These are phyloP conservation scores for Caenorhabditis macrosperma DNA, from an alignment of 2,888 invertebrate genomes.

Conservation along the genomic window DNA sequence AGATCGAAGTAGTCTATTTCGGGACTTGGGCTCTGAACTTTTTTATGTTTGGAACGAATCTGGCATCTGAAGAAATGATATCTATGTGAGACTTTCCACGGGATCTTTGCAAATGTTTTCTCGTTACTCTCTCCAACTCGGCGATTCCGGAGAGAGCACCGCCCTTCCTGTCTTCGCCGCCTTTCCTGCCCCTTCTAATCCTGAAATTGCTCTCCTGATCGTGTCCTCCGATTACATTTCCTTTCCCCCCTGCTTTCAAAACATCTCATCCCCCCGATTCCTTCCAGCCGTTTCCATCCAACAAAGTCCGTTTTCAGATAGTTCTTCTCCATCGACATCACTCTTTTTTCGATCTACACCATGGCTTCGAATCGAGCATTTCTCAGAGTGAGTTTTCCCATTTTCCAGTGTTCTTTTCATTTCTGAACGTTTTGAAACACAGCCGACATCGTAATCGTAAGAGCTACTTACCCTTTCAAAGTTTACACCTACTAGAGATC, in stretches of 20 bases:
- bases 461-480: no score
- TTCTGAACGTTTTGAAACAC: neutral
- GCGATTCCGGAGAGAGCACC: slow-evolving; percentile 3
- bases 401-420: neutral
- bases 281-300: neutral
- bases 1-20: neutral
- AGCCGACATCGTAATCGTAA: neutral
- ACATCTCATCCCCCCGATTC: slow-evolving; percentile 4
- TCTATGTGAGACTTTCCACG: no score
- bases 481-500: no score
- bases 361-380: slow-evolving; percentile 37
- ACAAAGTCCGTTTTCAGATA: neutral
- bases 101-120: no score
- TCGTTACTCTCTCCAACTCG: slow-evolving; percentile 8
- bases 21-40: neutral
- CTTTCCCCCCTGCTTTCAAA: neutral
- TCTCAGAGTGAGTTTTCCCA: slow-evolving; percentile 21
- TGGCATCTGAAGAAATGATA: no score
- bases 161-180: neutral
- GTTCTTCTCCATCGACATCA: neutral
- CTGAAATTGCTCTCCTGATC: slow-evolving; percentile 30
- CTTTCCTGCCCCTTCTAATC: slow-evolving; percentile 22
- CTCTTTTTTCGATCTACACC: no score
- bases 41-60: no score
- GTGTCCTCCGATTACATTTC: slow-evolving; percentile 24